Base-by-base conservation (phyloP, 2,113 vertebrate genomes). In the Rhizomys pruinosus region DNA sequence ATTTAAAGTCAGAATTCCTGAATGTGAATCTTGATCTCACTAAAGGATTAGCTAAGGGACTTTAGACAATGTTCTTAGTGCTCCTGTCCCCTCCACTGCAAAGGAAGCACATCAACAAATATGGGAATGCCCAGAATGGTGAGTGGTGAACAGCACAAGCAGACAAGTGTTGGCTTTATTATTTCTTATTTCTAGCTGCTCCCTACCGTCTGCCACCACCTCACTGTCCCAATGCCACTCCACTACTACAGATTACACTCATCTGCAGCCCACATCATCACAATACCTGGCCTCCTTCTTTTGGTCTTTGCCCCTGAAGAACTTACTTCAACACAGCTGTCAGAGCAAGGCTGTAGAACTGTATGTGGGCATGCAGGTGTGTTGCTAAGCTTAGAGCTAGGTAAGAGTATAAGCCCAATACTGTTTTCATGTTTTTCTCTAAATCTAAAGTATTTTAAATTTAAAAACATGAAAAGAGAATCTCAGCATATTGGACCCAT, bases 41-140 rank as follows among this genome's bases (percentile, higher is more conserved):
- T 92, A 57, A 89, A 66, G 91, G 80, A 90, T 91, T 84, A 94
- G 39, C 61, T 87, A 20, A 1, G n/a, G 61, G 16, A 23, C 4
- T 64, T 86, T 37, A 76, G 20, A 66, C 6, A 78, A 74, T 16
- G 81, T 68, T 88, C n/a, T 81, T 71, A 93, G 20, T 37, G 25
- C 34, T 19, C 3, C 79, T 47, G 16, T 69, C 8, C 7, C 17
- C 0, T 66, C 61, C 32, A 61, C 47, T 66, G 11, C 66, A 93
- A 82, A 91, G 34, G 90, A 76, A n/a, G 23, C 23, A 42, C 27
- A 78, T n/a, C 76, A 79, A 71, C 77, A 61, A 55, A 87, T 25
- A 69, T 0, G 5, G 20, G 68, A 94, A 16, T 5, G 15, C 68
- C 68, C 25, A 44, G 37, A 81, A 61, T 47, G 42, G 76, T 23